Percentiles rank a stretch among this genome's conserved stretches.
Evolutionary conservation across 2,888 invertebrate species (phyloP).

Genomic region (Coremacera marginata): DNA sequence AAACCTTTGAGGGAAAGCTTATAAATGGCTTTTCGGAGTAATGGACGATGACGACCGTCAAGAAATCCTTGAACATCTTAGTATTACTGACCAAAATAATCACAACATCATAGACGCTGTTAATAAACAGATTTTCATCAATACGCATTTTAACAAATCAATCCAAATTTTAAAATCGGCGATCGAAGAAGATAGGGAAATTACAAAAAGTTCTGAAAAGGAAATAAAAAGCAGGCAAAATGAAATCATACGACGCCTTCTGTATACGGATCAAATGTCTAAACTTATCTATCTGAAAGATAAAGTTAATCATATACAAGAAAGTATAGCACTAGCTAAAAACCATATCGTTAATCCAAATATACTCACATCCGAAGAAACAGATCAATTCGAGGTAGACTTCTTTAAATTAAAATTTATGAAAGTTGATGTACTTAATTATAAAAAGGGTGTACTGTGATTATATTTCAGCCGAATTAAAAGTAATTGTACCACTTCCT

Average conservation of each 20-base stretch:
- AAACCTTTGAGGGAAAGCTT: not conserved
- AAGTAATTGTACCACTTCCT: no score
- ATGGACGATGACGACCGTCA: not conserved
- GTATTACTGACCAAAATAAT: slow-evolving; percentile 25
- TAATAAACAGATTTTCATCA: no score
- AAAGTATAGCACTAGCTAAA: no score
- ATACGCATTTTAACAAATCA: no score
- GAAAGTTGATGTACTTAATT: slow-evolving; percentile 17
- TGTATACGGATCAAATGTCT: no score
- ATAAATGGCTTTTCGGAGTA: slow-evolving; percentile 31
- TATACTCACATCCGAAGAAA: no score
- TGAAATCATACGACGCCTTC: slow-evolving; percentile 17
- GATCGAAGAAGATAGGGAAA: slow-evolving; percentile 34
- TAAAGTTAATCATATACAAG: slow-evolving; percentile 13
- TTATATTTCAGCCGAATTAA: slow-evolving; percentile 4
- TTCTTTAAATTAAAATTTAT: slow-evolving; percentile 32
- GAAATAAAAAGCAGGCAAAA: slow-evolving; percentile 21
- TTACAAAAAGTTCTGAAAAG: not conserved
- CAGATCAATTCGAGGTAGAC: no score
- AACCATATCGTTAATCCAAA: no score
- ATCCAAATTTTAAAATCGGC: no score
- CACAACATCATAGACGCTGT: no score
- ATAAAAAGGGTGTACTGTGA: slow-evolving; percentile 11
- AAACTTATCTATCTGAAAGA: slow-evolving; percentile 2
- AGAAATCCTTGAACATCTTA: slow-evolving; percentile 32